Base-by-base conservation (phyloP, 2,113 vertebrate species). In the Eudyptes chrysolophus region DNA sequence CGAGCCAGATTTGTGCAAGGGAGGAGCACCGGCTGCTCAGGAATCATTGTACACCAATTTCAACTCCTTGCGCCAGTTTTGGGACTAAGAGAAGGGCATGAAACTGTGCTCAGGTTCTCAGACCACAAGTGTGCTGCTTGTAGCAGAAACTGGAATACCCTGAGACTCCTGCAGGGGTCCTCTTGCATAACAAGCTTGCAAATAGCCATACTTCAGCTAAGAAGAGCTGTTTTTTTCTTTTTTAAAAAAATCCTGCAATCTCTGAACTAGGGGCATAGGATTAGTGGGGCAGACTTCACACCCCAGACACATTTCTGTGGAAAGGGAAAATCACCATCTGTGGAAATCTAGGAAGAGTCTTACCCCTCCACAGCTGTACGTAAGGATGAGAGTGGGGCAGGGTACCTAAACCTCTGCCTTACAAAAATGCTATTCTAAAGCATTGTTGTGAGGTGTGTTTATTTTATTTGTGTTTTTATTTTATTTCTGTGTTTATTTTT, bases 331-430 rank as follows among this genome's bases (percentile, higher is more conserved):
- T 52, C 3, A 2, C 7, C 9, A 32, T 7, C 26, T 69, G 5
- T 55, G 57, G 30, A 71, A 58, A 16, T 48, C 36, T 66, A 62
- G n/a, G n/a, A 57, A 66, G 6, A 46, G 18, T 51, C 22, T 58
- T 55, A n/a, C 6, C 13, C 4, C 4, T 29, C 27, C 1, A 2
- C 7, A 30, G 17, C 11, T 66, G 4, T 26, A 14, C 3, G 6
- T 10, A 57, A 62, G 10, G 58, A 21, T n/a, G 27, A 55, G 52
- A 72, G 17, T 29, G 6, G 30, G n/a, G 7, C 19, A 46, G 40
- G 24, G 3, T 38, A 25, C 15, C 8, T 40, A 36, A 75, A 71
- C 11, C 7, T 80, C 24, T 70, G 65, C 40, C 46, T 49, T 71
- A 16, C 14, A 14, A 25, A 84, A 81, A 19, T 42, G 17, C 20